phyloP scores from a whole-genome alignment of 1,140 invertebrate genomes.

The Leptinotarsa undecemlineata region DNA sequence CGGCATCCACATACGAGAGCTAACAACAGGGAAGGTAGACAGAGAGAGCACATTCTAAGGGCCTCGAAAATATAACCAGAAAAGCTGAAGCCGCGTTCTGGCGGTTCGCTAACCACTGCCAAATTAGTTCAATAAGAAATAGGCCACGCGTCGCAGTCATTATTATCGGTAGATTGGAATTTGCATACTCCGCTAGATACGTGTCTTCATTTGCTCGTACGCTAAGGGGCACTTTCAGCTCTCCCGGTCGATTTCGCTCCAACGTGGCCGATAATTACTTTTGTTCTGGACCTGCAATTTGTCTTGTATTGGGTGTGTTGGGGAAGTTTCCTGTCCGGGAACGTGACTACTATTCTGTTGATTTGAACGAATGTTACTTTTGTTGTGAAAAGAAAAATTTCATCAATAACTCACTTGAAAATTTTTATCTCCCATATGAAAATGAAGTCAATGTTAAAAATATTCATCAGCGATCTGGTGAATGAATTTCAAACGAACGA shows the following conservation, averaged over 20 bases:
- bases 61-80: conserved; percentile 39
- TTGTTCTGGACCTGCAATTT: conserved; percentile 16
- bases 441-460: too few species aligned
- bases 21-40: not conserved
- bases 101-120: conserved; percentile 47
- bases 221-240: conserved; percentile 44
- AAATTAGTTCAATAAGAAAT: conserved; percentile 55
- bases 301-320: too few species aligned
- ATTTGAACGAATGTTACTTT: too few species aligned
- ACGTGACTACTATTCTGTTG: too few species aligned
- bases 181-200: conserved; percentile 47
- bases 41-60: conserved; percentile 30
- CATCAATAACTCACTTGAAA: too few species aligned
- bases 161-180: conserved; percentile 52
- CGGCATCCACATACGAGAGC: conserved; percentile 5
- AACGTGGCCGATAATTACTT: conserved; percentile 30
- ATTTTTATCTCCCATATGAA: too few species aligned
- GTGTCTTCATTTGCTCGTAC: conserved; percentile 47
- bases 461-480: too few species aligned
- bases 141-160: conserved; percentile 54
- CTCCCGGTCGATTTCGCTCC: conserved; percentile 15
- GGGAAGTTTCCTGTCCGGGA: too few species aligned
- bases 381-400: too few species aligned
- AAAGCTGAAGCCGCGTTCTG: conserved; percentile 45
- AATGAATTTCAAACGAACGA: too few species aligned